Evolutionary conservation across 2,888 invertebrate species (phyloP), one percentile per base, ranked within the genome.

Genomic region (Lasioglossum zephyrum): DNA sequence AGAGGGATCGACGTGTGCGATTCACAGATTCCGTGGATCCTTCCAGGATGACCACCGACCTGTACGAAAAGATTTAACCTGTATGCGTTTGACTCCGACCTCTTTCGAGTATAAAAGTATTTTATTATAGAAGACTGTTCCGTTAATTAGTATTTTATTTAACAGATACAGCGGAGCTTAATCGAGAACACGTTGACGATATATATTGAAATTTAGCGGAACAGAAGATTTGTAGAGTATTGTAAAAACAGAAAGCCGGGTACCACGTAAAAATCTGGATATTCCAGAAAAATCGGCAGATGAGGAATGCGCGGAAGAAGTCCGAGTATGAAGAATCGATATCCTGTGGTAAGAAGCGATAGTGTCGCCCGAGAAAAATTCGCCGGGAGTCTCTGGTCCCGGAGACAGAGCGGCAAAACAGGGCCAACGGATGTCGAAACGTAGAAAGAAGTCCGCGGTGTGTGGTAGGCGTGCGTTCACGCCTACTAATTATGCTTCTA

Each of bases 401-500:
- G 73, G 47, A 22, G 73, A n/a, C 11, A 41, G 53, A n/a, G 26
- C 8, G 18, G 76, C 60, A 84, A 75, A 88, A 79, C 72, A 78
- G 78, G 73, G 49, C 77, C 82, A 87, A 87, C 73, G 84, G 75
- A 90, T 72, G 84, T 79, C 88, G 81, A 87, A 82, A 66, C 70
- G 80, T 47, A 79, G 79, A 89, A 87, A 88, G 84, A 90, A 89
- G 87, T 89, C 87, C 39, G 85, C 89, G 92, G 93, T 93, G 93
- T 94, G 93, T 92, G 93, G 94, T 94, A 93, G 95, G 95, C 94
- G 94, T 94, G 83, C 84, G 88, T 92, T 93, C 92, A 95, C 95
- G 95, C 95, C 95, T 95, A 94, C 95, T 95, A 95, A 95, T 95
- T 94, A 95, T 93, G 91, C 92, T 93, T 94, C 93, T 93, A 92